These are phyloP conservation scores for Macrosteles quadrilineatus DNA, from an alignment of 1,140 invertebrate genomes.

Conservation along the genomic window DNA sequence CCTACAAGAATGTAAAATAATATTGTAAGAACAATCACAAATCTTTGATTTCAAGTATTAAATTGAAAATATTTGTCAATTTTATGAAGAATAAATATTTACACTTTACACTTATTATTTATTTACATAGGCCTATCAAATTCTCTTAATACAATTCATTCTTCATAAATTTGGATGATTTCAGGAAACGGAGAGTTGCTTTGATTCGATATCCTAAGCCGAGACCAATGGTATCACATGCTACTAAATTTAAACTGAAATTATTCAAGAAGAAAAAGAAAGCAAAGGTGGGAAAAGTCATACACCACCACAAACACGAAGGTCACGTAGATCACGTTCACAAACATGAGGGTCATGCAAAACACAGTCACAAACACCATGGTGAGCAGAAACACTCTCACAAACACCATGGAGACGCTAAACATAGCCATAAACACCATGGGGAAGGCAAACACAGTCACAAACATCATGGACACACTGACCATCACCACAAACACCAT, in stretches of 20 bases:
- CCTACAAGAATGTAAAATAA: too few relatives aligned
- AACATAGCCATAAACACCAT: conserved; percentile 17
- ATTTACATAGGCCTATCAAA: too few relatives aligned
- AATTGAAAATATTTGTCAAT: too few relatives aligned
- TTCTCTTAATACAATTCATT: too few relatives aligned
- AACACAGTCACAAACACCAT: conserved; percentile 19
- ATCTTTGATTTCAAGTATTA: too few relatives aligned
- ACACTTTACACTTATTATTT: too few relatives aligned
- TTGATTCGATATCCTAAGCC: neutral
- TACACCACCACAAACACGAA: conserved; percentile 12
- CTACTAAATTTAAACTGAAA: too few relatives aligned
- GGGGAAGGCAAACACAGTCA: neutral
- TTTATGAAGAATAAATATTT: too few relatives aligned
- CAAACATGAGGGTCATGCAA: neutral
- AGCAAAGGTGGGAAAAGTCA: conserved; percentile 11
- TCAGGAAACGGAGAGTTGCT: neutral
- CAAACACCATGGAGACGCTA: conserved; percentile 16
- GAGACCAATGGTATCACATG: neutral
- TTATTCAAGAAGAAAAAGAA: conserved; percentile 3
- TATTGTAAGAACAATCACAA: too few relatives aligned
- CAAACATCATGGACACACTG: conserved; percentile 12
- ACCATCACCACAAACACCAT: conserved; percentile 14
- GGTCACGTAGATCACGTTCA: conserved; percentile 1
- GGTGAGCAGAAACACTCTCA: neutral
- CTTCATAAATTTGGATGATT: too few relatives aligned